Evolutionary conservation across 1,140 invertebrate species (phyloP), one percentile per base, ranked within the genome.

Genomic region (Hypsibius dujardini): DNA sequence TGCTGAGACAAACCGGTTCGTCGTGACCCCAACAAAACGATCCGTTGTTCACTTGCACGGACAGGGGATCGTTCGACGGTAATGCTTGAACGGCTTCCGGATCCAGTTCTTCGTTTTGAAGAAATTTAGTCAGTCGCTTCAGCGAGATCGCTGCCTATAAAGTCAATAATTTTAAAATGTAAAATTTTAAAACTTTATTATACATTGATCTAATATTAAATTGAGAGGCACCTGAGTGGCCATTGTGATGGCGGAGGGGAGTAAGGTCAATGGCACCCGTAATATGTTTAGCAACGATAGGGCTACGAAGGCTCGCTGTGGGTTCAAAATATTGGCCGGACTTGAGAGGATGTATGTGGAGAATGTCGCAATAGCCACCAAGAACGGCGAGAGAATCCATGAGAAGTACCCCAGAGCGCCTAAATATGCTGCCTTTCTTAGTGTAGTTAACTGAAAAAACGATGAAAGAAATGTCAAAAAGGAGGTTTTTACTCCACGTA

Each of bases 321-420:
- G 87, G 79, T 92, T 87, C 77, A 98, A 82, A 72, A 90, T 83
- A n/a, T n/a, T n/a, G 15, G 77, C 76, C 1, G 77, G 76, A 74
- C 80, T 78, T 1, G 77, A 71, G 78, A 93, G 81, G 75, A 94
- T 87, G 81, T 87, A 95, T 72, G 90, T 90, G 75, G 87, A 88
- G 80, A 97, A 98, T 76, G 92, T 90, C 72, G 90, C 90, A 79
- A 95, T 82, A 12, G 82, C 80, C 15, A 83, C 80, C 46, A 70
- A 46, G 46, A 73, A 73, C 46, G 72, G 72, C 46, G 72, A 60
- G 7, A 56, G 7, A 7, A 56, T 56, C 50, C 50, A 56, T 56
- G 50, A 7, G 50, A 56, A 56, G n/a, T 56, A 56, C 7, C 7
- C 7, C n/a, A 56, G 7, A 7, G 50, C 50, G 7, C 50, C 50